Conservation (phyloP, 2,797 vertebrate species). For the Coracias cyanogaster region DNA sequence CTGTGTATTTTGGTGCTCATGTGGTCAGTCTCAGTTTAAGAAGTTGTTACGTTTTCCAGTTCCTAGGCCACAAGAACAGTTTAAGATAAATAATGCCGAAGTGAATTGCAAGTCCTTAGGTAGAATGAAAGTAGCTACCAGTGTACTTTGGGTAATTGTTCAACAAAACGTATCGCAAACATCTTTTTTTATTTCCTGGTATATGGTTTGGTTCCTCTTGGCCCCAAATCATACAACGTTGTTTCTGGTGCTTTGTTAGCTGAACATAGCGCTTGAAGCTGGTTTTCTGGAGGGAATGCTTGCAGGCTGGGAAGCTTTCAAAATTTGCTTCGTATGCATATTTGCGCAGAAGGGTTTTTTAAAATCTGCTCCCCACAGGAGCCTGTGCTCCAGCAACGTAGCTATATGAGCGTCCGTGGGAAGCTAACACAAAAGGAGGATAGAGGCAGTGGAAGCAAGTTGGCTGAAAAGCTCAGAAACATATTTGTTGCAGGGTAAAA, state of each 20-base stretch:
- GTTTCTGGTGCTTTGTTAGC: not conserved
- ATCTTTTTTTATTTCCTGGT: not conserved
- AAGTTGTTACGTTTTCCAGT: not conserved
- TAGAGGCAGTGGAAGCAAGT: not conserved
- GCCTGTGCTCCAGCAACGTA: not conserved
- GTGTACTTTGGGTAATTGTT: not conserved
- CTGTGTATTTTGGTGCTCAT: conserved; percentile 37
- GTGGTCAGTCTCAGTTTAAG: conserved; percentile 49
- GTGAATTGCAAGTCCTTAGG: not conserved
- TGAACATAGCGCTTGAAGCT: not conserved
- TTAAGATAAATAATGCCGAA: not conserved
- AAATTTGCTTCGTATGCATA: conserved; percentile 18
- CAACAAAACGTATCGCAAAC: not conserved
- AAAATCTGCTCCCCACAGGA: not conserved
- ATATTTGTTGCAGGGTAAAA: not conserved
- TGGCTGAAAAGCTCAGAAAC: not conserved
- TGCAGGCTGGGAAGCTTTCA: conserved; percentile 33
- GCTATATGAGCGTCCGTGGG: not conserved
- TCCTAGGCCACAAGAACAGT: not conserved
- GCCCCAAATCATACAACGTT: not conserved
- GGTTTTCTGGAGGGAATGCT: not conserved
- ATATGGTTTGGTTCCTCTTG: conserved; percentile 5
- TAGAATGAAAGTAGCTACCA: not conserved
- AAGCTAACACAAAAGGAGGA: not conserved
- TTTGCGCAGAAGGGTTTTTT: not conserved